A percentile compares a stretch with the other conserved stretches of the same genome.
Conservation (phyloP, 2,113 vertebrate genomes). For the Ciconia maguari region DNA sequence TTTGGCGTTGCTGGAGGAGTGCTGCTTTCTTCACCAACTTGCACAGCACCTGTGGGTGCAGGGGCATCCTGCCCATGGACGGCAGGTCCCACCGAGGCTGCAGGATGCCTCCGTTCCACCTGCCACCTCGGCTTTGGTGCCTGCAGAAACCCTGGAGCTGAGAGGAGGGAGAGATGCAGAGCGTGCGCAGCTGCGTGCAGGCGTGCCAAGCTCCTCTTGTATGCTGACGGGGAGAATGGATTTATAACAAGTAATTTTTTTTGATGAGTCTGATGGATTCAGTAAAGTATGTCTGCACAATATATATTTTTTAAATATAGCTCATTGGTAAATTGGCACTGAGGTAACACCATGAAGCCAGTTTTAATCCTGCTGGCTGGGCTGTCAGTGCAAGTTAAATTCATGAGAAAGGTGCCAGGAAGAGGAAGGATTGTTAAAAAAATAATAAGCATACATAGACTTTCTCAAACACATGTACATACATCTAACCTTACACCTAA, state of each 20-base stretch:
- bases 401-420: background rate
- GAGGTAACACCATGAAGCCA: background rate
- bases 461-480: background rate
- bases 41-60: background rate
- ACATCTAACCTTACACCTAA: background rate
- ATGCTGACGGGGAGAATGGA: background rate
- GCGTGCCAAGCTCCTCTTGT: background rate
- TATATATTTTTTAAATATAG: background rate
- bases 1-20: fast-evolving
- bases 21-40: background rate
- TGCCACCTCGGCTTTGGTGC: background rate
- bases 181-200: background rate
- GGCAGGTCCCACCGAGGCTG: background rate
- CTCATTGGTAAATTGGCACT: constrained; percentile 5
- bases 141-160: background rate
- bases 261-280: background rate
- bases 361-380: background rate
- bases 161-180: background rate
- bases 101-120: background rate
- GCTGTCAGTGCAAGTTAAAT: constrained; percentile 1
- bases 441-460: background rate
- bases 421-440: background rate
- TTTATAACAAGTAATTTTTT: background rate
- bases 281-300: background rate
- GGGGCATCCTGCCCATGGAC: background rate